Conservation (phyloP, 2,888 invertebrate genomes). For the Psococerastis gibbosa region DNA sequence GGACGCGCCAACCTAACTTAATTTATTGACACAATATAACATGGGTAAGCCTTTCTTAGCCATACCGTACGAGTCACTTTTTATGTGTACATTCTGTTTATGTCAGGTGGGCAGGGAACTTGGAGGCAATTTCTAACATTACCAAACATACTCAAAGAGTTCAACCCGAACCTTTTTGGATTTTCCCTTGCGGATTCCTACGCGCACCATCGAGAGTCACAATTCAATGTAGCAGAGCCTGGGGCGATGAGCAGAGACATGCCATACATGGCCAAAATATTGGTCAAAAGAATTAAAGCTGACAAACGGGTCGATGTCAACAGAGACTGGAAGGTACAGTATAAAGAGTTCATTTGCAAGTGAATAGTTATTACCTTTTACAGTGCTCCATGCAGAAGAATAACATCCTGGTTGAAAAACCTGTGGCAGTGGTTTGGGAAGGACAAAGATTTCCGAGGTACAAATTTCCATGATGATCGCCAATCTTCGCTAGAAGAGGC, state of each 20-base stretch:
- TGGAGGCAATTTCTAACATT: conserved; percentile 33
- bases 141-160: conserved; percentile 38
- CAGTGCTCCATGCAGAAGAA: too few relatives aligned
- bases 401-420: too few relatives aligned
- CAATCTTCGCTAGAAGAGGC: too few relatives aligned
- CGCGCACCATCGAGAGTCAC: conserved; percentile 23
- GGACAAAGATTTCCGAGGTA: too few relatives aligned
- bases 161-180: conserved; percentile 40
- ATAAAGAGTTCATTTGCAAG: too few relatives aligned
- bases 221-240: conserved; percentile 15
- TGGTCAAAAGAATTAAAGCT: conserved; percentile 13
- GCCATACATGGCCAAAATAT: conserved; percentile 14
- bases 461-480: too few relatives aligned
- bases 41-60: too few relatives aligned
- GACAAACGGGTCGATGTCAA: conserved; percentile 14
- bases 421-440: too few relatives aligned
- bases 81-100: conserved; percentile 4
- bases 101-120: conserved; percentile 29
- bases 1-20: too few relatives aligned
- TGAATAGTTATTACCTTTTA: too few relatives aligned
- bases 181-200: conserved; percentile 33
- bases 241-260: conserved; percentile 13
- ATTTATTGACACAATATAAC: too few relatives aligned
- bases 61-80: too few relatives aligned
- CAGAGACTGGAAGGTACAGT: conserved; percentile 17